phyloP scores from a whole-genome alignment of 2,888 invertebrate genomes.

The Sphaerophoria taeniata region DNA sequence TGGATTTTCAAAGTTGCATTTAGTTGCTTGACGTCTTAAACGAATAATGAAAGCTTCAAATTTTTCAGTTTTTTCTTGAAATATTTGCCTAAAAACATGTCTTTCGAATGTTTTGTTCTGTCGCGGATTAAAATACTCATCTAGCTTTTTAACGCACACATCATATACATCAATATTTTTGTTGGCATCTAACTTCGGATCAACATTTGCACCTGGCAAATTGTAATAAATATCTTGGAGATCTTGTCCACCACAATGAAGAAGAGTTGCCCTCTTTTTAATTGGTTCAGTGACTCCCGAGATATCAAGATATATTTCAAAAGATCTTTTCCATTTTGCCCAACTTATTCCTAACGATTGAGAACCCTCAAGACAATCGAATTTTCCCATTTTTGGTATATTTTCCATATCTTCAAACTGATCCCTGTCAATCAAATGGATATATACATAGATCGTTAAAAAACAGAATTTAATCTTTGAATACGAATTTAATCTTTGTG shows the following conservation, averaged over 20 bases:
- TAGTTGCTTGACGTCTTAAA: neutral
- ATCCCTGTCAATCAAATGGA: conserved; percentile 5
- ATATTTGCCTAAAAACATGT: conserved; percentile 13
- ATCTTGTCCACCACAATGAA: conserved; percentile 13
- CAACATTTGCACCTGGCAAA: neutral
- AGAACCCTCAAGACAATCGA: neutral
- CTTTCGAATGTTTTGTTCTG: neutral
- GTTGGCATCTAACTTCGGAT: neutral
- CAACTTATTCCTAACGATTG: neutral
- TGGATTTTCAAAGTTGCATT: neutral
- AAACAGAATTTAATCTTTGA: neutral
- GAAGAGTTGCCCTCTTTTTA: conserved; percentile 5
- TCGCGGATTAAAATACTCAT: neutral
- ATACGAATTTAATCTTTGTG: too few species aligned
- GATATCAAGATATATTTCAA: conserved; percentile 4
- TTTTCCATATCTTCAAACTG: neutral
- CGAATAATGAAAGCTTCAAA: conserved; percentile 7
- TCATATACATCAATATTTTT: conserved; percentile 1
- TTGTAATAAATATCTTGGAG: neutral
- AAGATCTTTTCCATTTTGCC: conserved; percentile 10
- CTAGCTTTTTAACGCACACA: neutral
- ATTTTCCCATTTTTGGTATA: neutral
- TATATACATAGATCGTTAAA: neutral
- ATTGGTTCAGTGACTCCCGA: neutral
- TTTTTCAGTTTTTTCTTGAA: neutral